These are phyloP conservation scores for Amblyraja radiata DNA, from an alignment of 2,797 vertebrate genomes.

Conservation along the genomic window DNA sequence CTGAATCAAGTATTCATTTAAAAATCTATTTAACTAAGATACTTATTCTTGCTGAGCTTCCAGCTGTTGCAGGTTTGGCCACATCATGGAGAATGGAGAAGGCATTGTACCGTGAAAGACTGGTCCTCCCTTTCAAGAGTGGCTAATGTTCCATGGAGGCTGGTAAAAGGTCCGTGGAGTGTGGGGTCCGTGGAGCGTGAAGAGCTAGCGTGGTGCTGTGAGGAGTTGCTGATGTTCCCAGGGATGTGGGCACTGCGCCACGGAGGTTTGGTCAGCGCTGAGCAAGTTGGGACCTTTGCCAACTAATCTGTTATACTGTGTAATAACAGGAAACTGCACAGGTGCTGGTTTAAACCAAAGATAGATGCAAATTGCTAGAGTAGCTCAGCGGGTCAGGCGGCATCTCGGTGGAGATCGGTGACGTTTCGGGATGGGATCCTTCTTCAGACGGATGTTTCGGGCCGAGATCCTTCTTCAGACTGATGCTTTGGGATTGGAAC, in stretches of 20 bases:
- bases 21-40: not conserved
- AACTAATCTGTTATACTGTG: too few species aligned
- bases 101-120: not conserved
- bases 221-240: not conserved
- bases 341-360: too few species aligned
- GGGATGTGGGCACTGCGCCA: not conserved
- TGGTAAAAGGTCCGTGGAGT: not conserved
- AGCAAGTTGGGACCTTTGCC: not conserved
- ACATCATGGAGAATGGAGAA: not conserved
- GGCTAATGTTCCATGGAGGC: not conserved
- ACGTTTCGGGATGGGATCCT: too few species aligned
- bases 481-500: too few species aligned
- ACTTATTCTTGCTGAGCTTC: not conserved
- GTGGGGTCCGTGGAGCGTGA: too few species aligned
- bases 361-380: too few species aligned
- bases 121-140: not conserved
- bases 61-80: not conserved
- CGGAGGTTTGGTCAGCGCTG: not conserved
- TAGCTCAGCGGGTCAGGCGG: too few species aligned
- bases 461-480: too few species aligned
- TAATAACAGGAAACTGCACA: too few species aligned
- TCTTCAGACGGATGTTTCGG: too few species aligned
- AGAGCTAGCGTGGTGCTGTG: not conserved
- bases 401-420: too few species aligned
- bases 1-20: not conserved